A percentile compares a stretch with the other conserved stretches of the same genome.
These are phyloP conservation scores for Neolamprologus brichardi DNA, from an alignment of 2,113 vertebrate species.

Conservation along the genomic window DNA sequence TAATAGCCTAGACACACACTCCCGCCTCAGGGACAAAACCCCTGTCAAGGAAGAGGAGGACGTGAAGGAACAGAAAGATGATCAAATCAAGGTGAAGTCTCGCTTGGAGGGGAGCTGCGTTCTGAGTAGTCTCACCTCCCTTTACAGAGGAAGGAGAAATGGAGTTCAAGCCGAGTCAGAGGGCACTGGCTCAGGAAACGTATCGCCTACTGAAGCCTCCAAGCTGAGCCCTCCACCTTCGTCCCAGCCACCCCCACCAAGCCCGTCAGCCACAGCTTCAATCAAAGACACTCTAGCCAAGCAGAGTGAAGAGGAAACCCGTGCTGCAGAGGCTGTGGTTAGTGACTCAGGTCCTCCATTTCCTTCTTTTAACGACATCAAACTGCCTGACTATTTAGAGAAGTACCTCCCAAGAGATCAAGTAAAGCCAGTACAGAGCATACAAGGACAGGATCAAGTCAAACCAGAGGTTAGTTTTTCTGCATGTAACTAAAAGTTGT, in stretches of 20 bases:
- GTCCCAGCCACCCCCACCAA: neutral
- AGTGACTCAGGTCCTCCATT: slow-evolving; percentile 46
- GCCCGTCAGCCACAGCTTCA: neutral
- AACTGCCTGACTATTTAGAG: slow-evolving; percentile 77
- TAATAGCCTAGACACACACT: slow-evolving; percentile 64
- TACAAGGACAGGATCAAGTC: slow-evolving; percentile 28
- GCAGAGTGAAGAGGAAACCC: slow-evolving; percentile 31
- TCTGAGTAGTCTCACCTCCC: slow-evolving; percentile 75
- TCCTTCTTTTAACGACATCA: slow-evolving; percentile 72
- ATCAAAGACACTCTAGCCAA: neutral
- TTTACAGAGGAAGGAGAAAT: slow-evolving; percentile 49
- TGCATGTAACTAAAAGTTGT: neutral
- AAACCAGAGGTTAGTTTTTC: slow-evolving; percentile 47
- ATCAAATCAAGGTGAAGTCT: slow-evolving; percentile 67
- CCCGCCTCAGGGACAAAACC: slow-evolving; percentile 57
- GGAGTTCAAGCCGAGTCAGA: slow-evolving; percentile 55
- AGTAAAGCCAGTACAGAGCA: slow-evolving; percentile 52
- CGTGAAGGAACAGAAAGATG: slow-evolving; percentile 31
- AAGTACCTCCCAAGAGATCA: slow-evolving; percentile 72
- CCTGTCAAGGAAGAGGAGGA: neutral
- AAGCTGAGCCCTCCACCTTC: slow-evolving; percentile 1
- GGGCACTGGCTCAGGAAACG: slow-evolving; percentile 31
- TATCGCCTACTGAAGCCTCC: slow-evolving; percentile 44
- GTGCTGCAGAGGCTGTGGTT: slow-evolving; percentile 26
- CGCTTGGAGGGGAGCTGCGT: slow-evolving; percentile 84